Evolutionary conservation across 2,797 vertebrate species (phyloP).

Genomic region (Lycodopsis pacificus): DNA sequence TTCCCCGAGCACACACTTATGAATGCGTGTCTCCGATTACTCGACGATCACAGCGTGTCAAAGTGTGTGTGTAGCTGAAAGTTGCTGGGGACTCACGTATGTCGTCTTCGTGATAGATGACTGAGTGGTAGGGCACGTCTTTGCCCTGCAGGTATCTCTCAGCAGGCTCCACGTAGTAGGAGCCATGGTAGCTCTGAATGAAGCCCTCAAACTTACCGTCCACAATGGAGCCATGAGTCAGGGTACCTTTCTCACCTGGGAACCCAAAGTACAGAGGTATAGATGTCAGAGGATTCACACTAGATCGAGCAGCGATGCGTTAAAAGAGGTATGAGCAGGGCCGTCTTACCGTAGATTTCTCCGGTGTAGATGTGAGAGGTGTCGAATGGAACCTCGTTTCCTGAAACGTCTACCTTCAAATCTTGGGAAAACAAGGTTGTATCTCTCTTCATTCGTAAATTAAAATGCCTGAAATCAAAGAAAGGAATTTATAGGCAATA

Average conservation of each 20-base stretch:
- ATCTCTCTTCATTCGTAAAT: conserved; percentile 97
- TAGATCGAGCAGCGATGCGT: neutral
- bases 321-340: neutral
- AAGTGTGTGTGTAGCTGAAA: conserved; percentile 11
- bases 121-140: conserved; percentile 94
- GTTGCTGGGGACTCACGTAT: conserved; percentile 89
- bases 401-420: conserved; percentile 93
- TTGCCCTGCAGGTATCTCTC: conserved; percentile 94
- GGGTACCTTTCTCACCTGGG: conserved; percentile 93
- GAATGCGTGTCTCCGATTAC: conserved; percentile 43
- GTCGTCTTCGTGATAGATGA: conserved; percentile 99
- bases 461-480: conserved; percentile 89
- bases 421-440: conserved; percentile 91
- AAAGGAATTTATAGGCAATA: neutral
- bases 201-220: conserved; percentile 98
- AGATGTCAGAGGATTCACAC: conserved; percentile 4
- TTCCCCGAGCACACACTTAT: conserved; percentile 50
- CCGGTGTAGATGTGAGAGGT: conserved; percentile 98
- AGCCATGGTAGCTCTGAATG: conserved; percentile 93
- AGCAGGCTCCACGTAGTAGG: conserved; percentile 94
- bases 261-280: conserved; percentile 17
- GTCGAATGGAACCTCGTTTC: conserved; percentile 91
- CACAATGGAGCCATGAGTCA: conserved; percentile 93
- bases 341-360: conserved; percentile 93
- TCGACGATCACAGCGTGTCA: neutral